Evolutionary conservation across 2,888 invertebrate species (phyloP), one percentile per base, ranked within the genome.

Genomic region (Pachycephus smyrnensis): DNA sequence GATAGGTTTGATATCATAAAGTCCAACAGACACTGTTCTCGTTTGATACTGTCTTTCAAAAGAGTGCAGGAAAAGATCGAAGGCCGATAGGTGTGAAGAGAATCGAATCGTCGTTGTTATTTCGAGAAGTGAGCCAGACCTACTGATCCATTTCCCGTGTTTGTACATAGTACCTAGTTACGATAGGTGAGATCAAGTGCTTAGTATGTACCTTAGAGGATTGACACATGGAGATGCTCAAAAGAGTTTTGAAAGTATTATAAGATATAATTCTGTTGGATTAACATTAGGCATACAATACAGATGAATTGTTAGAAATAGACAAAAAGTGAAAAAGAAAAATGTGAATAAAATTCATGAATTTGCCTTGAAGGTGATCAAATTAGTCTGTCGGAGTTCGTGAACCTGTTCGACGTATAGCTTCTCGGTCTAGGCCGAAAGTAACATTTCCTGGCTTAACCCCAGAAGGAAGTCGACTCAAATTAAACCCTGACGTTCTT

Each of bases 401-500:
- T 71, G 71, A 71, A 71, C 31, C 71, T 71, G 31, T 31, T 55
- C 9, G 31, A 31, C 15, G 71, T 33, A 31, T 55, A 55, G 23
- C 23, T 55, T 55, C 80, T 81, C 81, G 82, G 81, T 84, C 83
- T 82, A 86, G 85, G 85, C 81, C 85, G 76, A 76, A 81, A 85
- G 83, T 82, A 84, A 83, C 76, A 84, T 84, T 85, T 84, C 82
- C 84, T 89, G 89, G 89, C 89, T 83, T 83, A 81, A 81, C 83
- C 85, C 87, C 88, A 88, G 83, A 84, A 84, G 86, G 88, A 88
- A 88, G 83, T 31, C 78, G 37, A 76, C 74, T 73, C 15, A n/a
- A 74, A 76, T 78, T 78, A 80, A 76, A 73, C 77, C 55, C 55
- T 79, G 80, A 80, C 80, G 79, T 76, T 80, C 81, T 80, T 83